Base-by-base conservation (phyloP, 2,113 vertebrate species). In the Crotalus tigris region DNA sequence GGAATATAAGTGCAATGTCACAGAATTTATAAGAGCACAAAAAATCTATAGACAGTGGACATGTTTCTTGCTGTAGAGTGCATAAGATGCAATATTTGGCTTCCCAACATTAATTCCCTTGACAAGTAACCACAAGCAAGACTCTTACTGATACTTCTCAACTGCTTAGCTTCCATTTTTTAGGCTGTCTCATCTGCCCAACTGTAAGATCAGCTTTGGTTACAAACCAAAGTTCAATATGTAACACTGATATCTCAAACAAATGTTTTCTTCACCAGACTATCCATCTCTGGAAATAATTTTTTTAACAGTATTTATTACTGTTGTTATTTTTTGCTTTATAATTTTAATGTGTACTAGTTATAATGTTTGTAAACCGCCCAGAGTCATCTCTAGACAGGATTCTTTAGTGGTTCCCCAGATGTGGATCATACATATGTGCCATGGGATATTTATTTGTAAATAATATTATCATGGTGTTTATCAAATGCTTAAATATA, bases 401-500 rank as follows among this genome's bases (percentile, higher is more conserved):
- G n/a, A 75, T 75, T 75, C 69, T 75, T 33, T 75, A 33, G 13
- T 19, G n/a, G 69, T 75, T 75, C 33, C 15, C 69, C 69, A 75
- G 69, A 75, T 39, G 39, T 75, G 69, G n/a, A 39, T 33, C 69
- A 7, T 7, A 75, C 3, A 5, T 15, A 19, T 33, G 13, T 19
- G 69, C 69, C 69, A 33, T 75, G 69, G 19, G 5, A 75, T 33
- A 75, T 33, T 57, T 19, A 57, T 57, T 75, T 96, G 75, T 94
- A 94, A 93, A 95, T 89, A 59, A 89, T 81, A 94, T 92, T 85
- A 91, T 94, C 94, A 95, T 95, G 94, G 93, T 95, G 94, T 95
- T 97, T 95, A 93, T 96, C 92, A 95, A 95, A 96, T 96, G 89
- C 94, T 93, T 96, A 95, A 96, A 95, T 61, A 61, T 59, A 46